These are phyloP conservation scores for Sycophila sp. DNA, from an alignment of 1,140 invertebrate species.

Conservation along the genomic window DNA sequence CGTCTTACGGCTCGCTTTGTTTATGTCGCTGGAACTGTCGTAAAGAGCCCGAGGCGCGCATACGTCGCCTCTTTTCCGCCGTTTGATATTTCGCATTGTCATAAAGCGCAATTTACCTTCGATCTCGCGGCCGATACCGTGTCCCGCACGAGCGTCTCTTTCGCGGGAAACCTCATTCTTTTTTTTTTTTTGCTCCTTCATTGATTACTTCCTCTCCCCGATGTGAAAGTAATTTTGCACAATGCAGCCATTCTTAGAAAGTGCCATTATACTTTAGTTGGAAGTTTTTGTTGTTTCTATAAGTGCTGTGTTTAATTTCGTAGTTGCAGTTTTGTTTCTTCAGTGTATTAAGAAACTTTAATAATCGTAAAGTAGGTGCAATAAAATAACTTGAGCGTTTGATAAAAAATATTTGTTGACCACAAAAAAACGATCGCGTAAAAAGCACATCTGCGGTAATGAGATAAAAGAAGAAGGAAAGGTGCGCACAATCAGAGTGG, in stretches of 20 bases:
- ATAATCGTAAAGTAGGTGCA: too few species aligned
- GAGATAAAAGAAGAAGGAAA: neutral
- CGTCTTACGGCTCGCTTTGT: conserved; percentile 46
- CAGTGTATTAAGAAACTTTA: too few species aligned
- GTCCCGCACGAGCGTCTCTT: neutral
- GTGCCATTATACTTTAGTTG: too few species aligned
- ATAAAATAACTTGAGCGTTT: too few species aligned
- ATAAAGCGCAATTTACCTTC: conserved; percentile 7
- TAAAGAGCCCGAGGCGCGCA: conserved; percentile 5
- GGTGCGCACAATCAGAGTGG: neutral
- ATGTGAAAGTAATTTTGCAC: too few species aligned
- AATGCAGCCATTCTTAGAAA: neutral
- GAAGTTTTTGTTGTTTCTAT: too few species aligned
- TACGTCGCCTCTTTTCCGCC: neutral
- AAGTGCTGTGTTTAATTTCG: too few species aligned
- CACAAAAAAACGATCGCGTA: too few species aligned
- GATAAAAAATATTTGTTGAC: too few species aligned
- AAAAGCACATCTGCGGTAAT: neutral
- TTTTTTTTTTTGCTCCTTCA: conserved; percentile 5
- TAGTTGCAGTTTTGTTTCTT: too few species aligned
- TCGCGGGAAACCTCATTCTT: too few species aligned
- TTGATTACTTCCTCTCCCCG: conserved; percentile 1
- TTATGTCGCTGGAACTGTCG: conserved; percentile 40
- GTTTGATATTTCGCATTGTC: conserved; percentile 29
- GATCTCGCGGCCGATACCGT: neutral